phyloP scores from a whole-genome alignment of 2,113 vertebrate genomes.

The Coregonus clupeaformis region DNA sequence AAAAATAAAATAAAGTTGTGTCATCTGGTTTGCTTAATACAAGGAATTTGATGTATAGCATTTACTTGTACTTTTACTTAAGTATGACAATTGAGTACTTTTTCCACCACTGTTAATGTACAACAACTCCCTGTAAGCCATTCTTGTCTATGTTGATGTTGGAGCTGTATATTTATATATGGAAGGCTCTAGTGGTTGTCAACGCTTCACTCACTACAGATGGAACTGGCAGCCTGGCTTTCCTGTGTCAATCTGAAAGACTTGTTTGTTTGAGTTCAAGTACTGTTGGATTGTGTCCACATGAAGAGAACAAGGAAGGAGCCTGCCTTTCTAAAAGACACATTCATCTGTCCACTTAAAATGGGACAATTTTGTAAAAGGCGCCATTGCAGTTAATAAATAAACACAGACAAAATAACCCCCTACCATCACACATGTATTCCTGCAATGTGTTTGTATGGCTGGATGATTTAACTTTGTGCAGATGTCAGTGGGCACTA shows the following conservation, averaged over 20 bases:
- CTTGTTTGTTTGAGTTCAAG: conserved; percentile 68
- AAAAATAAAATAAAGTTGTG: too few relatives aligned
- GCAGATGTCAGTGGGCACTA: not conserved
- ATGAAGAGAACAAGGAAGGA: conserved; percentile 56
- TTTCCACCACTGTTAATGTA: not conserved
- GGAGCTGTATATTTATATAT: conserved; percentile 36
- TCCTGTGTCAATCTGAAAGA: conserved; percentile 47
- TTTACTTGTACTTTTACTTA: too few relatives aligned
- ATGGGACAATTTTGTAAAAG: conserved; percentile 64
- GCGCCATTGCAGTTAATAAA: conserved; percentile 55
- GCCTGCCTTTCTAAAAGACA: conserved; percentile 76
- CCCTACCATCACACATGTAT: conserved; percentile 29
- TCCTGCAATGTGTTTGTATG: not conserved
- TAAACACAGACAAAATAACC: conserved; percentile 45
- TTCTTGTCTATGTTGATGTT: conserved; percentile 26
- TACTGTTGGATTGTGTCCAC: conserved; percentile 63
- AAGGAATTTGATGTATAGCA: too few relatives aligned
- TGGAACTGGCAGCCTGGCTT: conserved; percentile 58
- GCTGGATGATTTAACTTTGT: not conserved
- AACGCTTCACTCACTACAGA: conserved; percentile 51
- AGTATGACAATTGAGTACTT: too few relatives aligned
- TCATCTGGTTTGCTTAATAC: too few relatives aligned
- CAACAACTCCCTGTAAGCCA: conserved; percentile 4
- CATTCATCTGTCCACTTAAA: conserved; percentile 71
- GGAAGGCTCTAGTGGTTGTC: conserved; percentile 40